phyloP scores from a whole-genome alignment of 2,113 vertebrate genomes.

The Prietella phreatophila region DNA sequence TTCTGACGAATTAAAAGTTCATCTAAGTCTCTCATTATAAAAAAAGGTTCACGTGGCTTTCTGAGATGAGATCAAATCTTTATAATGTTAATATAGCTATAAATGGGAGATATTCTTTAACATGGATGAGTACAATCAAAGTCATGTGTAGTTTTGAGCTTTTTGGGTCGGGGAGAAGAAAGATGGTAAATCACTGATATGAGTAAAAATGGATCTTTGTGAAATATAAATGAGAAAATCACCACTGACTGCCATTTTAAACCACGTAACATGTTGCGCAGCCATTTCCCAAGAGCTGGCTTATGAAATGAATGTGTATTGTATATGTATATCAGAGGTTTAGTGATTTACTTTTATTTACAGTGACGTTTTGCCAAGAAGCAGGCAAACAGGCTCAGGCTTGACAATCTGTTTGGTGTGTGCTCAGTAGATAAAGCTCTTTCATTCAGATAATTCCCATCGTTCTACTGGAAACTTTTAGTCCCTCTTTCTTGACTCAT shows the following conservation, averaged over 20 bases:
- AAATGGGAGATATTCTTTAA: not conserved
- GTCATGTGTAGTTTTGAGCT: not conserved
- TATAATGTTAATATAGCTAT: no score
- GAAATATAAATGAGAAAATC: not conserved
- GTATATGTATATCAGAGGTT: not conserved
- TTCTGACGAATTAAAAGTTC: not conserved
- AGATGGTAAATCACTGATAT: not conserved
- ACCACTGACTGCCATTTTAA: not conserved
- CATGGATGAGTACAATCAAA: not conserved
- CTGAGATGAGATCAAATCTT: no score
- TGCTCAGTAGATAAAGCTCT: not conserved
- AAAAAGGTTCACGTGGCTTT: no score
- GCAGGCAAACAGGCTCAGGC: not conserved
- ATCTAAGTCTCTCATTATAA: no score
- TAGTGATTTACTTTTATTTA: not conserved
- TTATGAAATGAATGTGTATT: not conserved
- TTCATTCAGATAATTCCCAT: not conserved
- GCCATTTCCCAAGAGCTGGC: not conserved
- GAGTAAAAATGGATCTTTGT: not conserved
- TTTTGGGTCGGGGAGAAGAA: not conserved
- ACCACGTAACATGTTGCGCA: not conserved
- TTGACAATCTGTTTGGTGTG: not conserved
- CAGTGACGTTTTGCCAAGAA: not conserved
- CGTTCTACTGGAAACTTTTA: not conserved
- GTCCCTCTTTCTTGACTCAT: not conserved